phyloP scores from a whole-genome alignment of 2,888 invertebrate genomes.

The Microctonus brassicae region DNA sequence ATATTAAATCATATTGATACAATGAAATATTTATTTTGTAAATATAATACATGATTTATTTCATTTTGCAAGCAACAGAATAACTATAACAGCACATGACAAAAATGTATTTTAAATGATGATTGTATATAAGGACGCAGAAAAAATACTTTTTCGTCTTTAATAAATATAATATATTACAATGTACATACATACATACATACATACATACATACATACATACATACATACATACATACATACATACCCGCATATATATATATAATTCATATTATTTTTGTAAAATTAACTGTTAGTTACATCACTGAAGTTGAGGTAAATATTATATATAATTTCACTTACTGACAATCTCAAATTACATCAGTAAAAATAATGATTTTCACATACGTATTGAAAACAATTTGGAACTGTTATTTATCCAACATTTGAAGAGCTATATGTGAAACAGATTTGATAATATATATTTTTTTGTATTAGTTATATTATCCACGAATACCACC shows the following conservation, averaged over 20 bases:
- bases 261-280: too few relatives aligned
- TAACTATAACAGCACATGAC: constrained; percentile 43
- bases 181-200: too few relatives aligned
- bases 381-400: not conserved
- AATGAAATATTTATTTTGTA: constrained; percentile 62
- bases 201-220: too few relatives aligned
- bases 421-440: too few relatives aligned
- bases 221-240: too few relatives aligned
- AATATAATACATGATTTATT: constrained; percentile 61
- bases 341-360: not conserved
- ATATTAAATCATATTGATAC: constrained; percentile 45
- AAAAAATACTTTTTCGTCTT: not conserved
- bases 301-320: not conserved
- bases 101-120: not conserved
- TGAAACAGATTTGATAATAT: too few relatives aligned
- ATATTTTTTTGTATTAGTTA: not conserved
- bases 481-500: not conserved
- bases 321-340: not conserved
- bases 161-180: not conserved
- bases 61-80: constrained; percentile 55
- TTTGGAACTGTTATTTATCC: too few relatives aligned
- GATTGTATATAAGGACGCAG: not conserved
- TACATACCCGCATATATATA: too few relatives aligned
- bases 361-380: not conserved
- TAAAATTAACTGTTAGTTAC: not conserved